Evolutionary conservation across 1,140 invertebrate genomes (phyloP), one percentile per base, ranked within the genome.

Genomic region (Drosophila teissieri): DNA sequence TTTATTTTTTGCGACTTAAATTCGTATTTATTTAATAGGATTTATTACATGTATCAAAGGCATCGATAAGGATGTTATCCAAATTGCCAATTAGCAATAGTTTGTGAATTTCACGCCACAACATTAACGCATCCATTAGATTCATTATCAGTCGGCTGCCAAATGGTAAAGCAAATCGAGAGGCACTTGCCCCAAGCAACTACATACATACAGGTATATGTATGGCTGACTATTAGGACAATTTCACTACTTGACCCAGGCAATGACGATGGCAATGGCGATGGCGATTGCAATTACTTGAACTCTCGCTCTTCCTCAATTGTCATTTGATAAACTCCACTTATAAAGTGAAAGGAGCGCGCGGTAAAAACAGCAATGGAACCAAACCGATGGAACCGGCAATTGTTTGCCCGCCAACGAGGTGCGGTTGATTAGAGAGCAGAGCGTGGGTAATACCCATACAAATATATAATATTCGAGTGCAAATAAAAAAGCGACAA

Each of bases 221-320:
- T 17, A 51, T 34, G 5, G 31, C 15, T 5, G 27, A 17, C 14
- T 39, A 39, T 89, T 84, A 84, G 84, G 80, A 89, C 80, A 88
- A 89, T 88, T 88, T 88, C 84, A 89, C 84, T 88, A 74, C 80
- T 88, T 88, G 79, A 88, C 69, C 15, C 56, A 60, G 27, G 61
- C 27, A 34, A 34, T 57, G 19, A 7, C 22, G 10, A 39, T 67
- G 60, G 51, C 34, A 22, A 49, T 31, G 1, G 8, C 19, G 19
- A 2, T 14, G 1, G 22, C 2, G 14, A n/a, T 49, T 46, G 67
- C 72, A 83, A 86, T 83, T 83, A 79, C 62, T 77, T 70, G 75
- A 83, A 70, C 82, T 78, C 78, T 78, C 83, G 78, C 81, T 86
- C 81, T 86, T 85, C 68, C 82, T 78, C 81, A 86, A 83, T 88